Evolutionary conservation across 2,113 vertebrate species (phyloP).

Genomic region (Notarius lentiginosus): DNA sequence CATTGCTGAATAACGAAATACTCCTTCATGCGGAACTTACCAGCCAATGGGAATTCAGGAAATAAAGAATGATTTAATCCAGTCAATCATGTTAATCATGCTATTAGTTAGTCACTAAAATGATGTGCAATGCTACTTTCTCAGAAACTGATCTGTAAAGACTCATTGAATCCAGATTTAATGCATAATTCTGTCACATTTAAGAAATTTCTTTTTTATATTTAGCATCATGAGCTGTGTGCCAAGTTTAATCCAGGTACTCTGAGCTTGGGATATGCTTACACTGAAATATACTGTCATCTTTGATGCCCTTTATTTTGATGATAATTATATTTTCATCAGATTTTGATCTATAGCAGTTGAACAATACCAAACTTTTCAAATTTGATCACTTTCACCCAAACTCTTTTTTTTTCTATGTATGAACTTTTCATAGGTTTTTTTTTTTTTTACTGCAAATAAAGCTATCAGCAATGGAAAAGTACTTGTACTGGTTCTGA

Average conservation of each 20-base stretch:
- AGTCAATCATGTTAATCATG: conserved; percentile 51
- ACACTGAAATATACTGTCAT: not conserved
- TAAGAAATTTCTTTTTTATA: not conserved
- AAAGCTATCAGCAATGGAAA: conserved; percentile 2
- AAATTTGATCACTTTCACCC: not conserved
- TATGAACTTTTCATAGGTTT: not conserved
- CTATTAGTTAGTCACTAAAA: conserved; percentile 50
- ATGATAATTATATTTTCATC: not conserved
- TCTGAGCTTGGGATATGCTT: not conserved
- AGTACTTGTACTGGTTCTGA: conserved; percentile 9
- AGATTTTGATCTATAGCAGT: not conserved
- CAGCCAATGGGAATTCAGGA: conserved; percentile 66
- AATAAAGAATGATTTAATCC: conserved; percentile 63
- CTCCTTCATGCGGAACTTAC: conserved; percentile 56
- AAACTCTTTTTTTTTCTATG: not conserved
- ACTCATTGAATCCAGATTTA: not conserved
- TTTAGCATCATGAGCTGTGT: conserved; percentile 4
- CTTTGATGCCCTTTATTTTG: not conserved
- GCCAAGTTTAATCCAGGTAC: not conserved
- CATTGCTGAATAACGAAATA: conserved; percentile 70
- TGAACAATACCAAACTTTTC: not conserved
- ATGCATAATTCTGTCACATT: conserved; percentile 30
- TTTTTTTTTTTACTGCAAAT: conserved; percentile 6
- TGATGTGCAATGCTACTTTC: conserved; percentile 24
- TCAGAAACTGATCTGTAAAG: not conserved